A percentile compares a stretch with the other conserved stretches of the same genome.
Conservation (phyloP, 2,113 vertebrate genomes). For the Bos javanicus region DNA sequence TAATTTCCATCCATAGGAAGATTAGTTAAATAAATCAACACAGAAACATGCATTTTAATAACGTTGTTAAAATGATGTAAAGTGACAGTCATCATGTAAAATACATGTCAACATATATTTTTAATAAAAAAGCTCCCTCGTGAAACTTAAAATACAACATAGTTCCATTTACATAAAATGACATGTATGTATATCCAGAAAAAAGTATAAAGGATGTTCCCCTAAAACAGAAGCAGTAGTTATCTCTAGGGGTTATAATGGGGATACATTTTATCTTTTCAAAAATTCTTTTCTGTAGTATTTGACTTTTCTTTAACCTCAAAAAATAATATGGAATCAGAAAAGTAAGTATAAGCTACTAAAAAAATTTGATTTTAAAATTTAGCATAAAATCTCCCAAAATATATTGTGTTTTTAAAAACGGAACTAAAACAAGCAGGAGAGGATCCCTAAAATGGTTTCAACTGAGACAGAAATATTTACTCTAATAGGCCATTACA, state of each 20-base stretch:
- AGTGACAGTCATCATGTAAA: background rate
- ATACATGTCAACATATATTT: background rate
- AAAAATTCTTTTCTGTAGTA: background rate
- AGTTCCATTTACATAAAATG: background rate
- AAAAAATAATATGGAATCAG: background rate
- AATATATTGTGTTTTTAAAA: background rate
- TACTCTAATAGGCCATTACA: background rate
- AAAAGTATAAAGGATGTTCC: background rate
- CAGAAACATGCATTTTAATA: conserved; percentile 3
- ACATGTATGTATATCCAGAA: background rate
- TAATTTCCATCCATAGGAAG: background rate
- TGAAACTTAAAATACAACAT: background rate
- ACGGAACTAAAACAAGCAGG: background rate
- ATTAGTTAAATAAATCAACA: background rate
- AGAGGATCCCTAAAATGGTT: background rate
- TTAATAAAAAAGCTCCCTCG: background rate
- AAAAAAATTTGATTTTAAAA: conserved; percentile 33
- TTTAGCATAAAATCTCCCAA: background rate
- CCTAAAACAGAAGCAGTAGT: background rate
- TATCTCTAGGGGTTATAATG: background rate
- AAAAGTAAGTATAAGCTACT: background rate
- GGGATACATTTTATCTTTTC: background rate
- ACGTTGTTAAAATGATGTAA: background rate
- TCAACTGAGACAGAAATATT: conserved; percentile 1
- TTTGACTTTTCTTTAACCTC: background rate